Conservation (phyloP, 2,113 vertebrate genomes). For the Nymphicus hollandicus region DNA sequence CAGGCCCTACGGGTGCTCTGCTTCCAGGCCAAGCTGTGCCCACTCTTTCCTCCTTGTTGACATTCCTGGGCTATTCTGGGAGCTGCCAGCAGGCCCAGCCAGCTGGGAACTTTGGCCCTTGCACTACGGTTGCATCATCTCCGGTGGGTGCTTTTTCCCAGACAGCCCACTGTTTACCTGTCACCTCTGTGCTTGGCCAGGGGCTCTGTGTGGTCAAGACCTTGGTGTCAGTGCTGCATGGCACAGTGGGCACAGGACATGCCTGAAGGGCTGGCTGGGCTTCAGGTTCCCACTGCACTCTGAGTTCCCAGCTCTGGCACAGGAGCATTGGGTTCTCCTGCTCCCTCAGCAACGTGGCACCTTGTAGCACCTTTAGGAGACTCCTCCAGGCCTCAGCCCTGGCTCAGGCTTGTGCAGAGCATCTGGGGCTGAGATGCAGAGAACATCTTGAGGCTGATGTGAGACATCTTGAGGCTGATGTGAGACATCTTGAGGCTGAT, state of each 20-base stretch:
- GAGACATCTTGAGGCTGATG: too few relatives aligned
- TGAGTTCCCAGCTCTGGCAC: background rate
- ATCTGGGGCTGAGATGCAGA: background rate
- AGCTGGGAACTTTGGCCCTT: conserved; percentile 43
- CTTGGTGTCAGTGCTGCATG: background rate
- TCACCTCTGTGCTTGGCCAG: conserved; percentile 46
- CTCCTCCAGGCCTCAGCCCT: background rate
- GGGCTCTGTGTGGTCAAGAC: conserved; percentile 25
- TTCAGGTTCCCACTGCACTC: background rate
- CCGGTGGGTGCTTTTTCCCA: conserved; percentile 63
- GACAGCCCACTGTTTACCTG: conserved; percentile 60
- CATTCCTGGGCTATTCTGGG: conserved; percentile 68
- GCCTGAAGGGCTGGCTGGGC: background rate
- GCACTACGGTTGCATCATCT: conserved; percentile 38
- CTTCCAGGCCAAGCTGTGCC: background rate
- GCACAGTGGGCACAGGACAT: background rate
- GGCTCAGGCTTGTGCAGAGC: background rate
- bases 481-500: background rate
- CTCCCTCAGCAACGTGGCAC: accelerated
- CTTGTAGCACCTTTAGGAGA: accelerated
- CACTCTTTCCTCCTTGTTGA: conserved; percentile 41
- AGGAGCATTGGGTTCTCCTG: background rate
- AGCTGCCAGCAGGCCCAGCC: conserved; percentile 46
- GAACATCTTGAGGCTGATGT: background rate
- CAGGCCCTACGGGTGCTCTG: background rate